Conservation (phyloP, 2,797 vertebrate genomes). For the Setipinna tenuifilis region DNA sequence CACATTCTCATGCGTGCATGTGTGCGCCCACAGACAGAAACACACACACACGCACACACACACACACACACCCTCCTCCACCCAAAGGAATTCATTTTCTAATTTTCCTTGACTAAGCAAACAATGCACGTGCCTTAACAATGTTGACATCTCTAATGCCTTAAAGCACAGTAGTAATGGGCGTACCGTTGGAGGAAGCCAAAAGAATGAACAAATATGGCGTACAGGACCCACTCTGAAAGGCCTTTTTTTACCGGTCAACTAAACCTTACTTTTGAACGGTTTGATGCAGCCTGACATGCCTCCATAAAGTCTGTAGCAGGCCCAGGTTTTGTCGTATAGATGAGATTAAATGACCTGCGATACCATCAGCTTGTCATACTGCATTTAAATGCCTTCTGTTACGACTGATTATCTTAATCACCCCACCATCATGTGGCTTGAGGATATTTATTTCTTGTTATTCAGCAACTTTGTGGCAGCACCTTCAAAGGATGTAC, state of each 20-base stretch:
- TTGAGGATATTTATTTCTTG: slow-evolving; percentile 16
- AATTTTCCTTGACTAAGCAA: slow-evolving; percentile 82
- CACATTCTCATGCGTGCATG: slow-evolving; percentile 54
- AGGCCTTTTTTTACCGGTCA: not conserved
- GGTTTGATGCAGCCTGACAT: not conserved
- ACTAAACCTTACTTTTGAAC: not conserved
- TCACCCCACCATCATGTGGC: not conserved
- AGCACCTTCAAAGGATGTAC: not conserved
- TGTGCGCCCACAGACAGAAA: slow-evolving; percentile 44
- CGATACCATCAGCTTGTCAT: slow-evolving; percentile 15
- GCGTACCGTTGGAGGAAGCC: slow-evolving; percentile 73
- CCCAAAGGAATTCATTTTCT: slow-evolving; percentile 78
- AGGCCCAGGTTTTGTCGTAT: not conserved
- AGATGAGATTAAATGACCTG: not conserved
- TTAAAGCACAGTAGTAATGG: slow-evolving; percentile 75
- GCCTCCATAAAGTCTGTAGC: not conserved
- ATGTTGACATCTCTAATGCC: slow-evolving; percentile 81
- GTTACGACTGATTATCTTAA: not conserved
- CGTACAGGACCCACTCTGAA: not conserved
- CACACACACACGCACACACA: slow-evolving; percentile 31
- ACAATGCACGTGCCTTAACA: slow-evolving; percentile 80
- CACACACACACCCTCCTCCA: slow-evolving; percentile 61
- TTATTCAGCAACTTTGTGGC: not conserved
- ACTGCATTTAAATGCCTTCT: slow-evolving; percentile 7
- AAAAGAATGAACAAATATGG: slow-evolving; percentile 47